A percentile compares a stretch with the other conserved stretches of the same genome.
Evolutionary conservation across 2,113 vertebrate species (phyloP).

Genomic region (Rhipidura dahli): DNA sequence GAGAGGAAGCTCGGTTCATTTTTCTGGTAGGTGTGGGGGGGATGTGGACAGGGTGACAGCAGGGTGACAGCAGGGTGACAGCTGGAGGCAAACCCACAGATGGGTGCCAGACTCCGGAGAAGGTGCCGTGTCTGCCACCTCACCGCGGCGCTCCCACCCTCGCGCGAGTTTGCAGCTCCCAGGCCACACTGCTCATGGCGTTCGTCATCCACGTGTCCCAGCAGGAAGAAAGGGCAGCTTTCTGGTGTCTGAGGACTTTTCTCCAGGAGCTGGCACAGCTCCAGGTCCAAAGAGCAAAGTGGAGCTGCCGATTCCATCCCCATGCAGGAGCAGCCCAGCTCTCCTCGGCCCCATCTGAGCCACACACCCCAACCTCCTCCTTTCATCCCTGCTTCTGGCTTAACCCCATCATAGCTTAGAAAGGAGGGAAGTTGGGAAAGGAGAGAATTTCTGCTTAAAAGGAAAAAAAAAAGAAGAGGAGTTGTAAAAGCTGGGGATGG

Average conservation of each 20-base stretch:
- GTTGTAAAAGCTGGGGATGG: background rate
- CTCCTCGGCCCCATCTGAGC: background rate
- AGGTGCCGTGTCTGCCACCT: background rate
- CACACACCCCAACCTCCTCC: background rate
- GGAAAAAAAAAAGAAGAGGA: background rate
- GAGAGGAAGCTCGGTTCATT: background rate
- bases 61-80: background rate
- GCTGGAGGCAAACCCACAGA: background rate
- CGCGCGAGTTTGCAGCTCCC: accelerated
- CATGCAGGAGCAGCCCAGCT: accelerated
- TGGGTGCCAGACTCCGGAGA: accelerated
- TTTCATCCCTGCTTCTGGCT: background rate
- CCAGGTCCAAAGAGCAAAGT: background rate
- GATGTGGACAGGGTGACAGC: background rate
- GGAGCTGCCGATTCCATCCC: background rate
- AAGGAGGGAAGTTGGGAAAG: background rate
- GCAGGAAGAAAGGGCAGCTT: background rate
- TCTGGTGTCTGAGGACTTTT: accelerated
- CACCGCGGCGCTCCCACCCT: background rate
- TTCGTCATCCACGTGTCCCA: background rate
- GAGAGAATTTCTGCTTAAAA: background rate
- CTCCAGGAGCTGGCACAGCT: background rate
- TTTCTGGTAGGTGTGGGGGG: background rate
- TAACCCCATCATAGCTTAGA: background rate
- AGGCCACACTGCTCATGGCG: accelerated